A percentile compares a stretch with the other conserved stretches of the same genome.
Evolutionary conservation across 2,797 vertebrate species (phyloP).

Genomic region (Microchirus variegatus): DNA sequence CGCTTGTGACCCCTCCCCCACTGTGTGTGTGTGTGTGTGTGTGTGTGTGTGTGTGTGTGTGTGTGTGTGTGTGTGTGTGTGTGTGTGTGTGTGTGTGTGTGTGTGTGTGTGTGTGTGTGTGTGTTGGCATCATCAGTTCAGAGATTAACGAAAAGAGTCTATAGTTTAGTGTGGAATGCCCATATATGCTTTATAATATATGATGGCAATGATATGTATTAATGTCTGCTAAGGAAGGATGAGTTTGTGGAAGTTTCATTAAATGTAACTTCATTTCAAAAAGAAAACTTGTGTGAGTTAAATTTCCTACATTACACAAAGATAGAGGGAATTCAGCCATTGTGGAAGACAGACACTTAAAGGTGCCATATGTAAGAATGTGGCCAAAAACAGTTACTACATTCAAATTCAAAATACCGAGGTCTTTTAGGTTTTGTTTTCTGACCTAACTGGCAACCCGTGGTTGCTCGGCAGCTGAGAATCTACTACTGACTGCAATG

Average conservation of each 20-base stretch:
- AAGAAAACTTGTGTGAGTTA: background rate
- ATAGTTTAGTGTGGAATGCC: background rate
- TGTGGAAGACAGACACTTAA: too few relatives aligned
- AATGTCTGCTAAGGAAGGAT: background rate
- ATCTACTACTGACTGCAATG: too few relatives aligned
- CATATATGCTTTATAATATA: background rate
- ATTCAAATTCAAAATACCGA: too few relatives aligned
- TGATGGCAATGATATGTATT: background rate
- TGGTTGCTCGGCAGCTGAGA: too few relatives aligned
- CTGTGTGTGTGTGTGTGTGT: slow-evolving; percentile 12
- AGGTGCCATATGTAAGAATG: too few relatives aligned
- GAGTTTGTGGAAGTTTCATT: background rate
- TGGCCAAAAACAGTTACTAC: too few relatives aligned
- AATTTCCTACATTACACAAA: too few relatives aligned
- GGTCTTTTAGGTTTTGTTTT: too few relatives aligned
- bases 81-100: slow-evolving; percentile 12
- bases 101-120: slow-evolving; percentile 11
- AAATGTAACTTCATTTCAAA: background rate
- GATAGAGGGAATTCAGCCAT: background rate
- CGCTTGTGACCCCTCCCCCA: background rate
- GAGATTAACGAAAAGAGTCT: slow-evolving; percentile 5
- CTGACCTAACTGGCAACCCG: too few relatives aligned
- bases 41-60: slow-evolving; percentile 13
- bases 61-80: slow-evolving; percentile 13
- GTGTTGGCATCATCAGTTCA: slow-evolving; percentile 25